Percentiles rank a stretch among this genome's conserved stretches.
These are phyloP conservation scores for Mugil cephalus DNA, from an alignment of 2,113 vertebrate genomes.

Conservation along the genomic window DNA sequence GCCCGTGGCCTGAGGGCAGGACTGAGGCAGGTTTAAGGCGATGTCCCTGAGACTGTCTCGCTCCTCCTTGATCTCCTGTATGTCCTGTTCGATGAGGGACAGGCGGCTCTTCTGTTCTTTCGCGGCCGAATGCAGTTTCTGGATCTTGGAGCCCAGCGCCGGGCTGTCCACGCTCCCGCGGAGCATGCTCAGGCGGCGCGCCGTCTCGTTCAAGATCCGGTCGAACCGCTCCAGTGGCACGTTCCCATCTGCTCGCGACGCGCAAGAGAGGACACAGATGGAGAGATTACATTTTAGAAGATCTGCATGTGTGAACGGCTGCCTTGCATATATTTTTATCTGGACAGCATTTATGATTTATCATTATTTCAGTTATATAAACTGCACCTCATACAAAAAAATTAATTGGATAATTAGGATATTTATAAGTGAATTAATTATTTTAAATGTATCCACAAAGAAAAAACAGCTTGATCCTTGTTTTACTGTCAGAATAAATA, in stretches of 20 bases:
- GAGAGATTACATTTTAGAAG: not conserved
- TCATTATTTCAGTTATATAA: slow-evolving; percentile 9
- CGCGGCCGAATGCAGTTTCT: slow-evolving; percentile 83
- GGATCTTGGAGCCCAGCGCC: slow-evolving; percentile 84
- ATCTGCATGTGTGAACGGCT: not conserved
- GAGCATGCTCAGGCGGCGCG: slow-evolving; percentile 81
- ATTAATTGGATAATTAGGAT: slow-evolving; percentile 23
- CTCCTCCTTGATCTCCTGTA: slow-evolving; percentile 88
- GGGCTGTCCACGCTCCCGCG: slow-evolving; percentile 80
- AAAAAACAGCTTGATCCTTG: slow-evolving; percentile 42
- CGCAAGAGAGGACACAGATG: slow-evolving; percentile 19
- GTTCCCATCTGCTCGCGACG: slow-evolving; percentile 71
- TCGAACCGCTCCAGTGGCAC: slow-evolving; percentile 76
- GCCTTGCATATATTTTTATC: not conserved
- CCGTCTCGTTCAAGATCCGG: slow-evolving; percentile 82
- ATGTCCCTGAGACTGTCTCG: slow-evolving; percentile 91
- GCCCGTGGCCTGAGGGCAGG: slow-evolving; percentile 78
- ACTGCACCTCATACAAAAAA: not conserved
- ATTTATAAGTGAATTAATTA: slow-evolving; percentile 19
- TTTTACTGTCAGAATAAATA: slow-evolving; percentile 32
- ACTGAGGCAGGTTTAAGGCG: slow-evolving; percentile 85
- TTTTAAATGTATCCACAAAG: slow-evolving; percentile 33
- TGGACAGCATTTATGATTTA: not conserved
- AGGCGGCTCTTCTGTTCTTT: slow-evolving; percentile 84
- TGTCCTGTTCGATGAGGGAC: slow-evolving; percentile 83